Evolutionary conservation across 2,797 vertebrate genomes (phyloP), one percentile per base, ranked within the genome.

Genomic region (Zalophus californianus): DNA sequence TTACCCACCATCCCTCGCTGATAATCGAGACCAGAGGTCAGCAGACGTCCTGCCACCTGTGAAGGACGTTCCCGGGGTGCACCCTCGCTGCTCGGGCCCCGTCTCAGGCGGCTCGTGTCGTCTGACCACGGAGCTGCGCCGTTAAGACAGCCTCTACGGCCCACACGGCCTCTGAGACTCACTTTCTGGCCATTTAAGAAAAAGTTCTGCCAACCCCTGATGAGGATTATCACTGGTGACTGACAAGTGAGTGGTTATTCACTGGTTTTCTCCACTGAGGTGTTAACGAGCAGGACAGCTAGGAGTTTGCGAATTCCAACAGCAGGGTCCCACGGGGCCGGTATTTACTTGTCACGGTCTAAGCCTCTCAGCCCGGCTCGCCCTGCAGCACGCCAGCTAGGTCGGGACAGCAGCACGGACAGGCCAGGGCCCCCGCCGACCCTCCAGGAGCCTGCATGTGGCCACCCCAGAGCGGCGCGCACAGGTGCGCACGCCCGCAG

Each of bases 31-130:
- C 13, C 62, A 38, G 77, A 16, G 68, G 52, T 9, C 66, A n/a
- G 82, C 29, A 16, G 18, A 12, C 5, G 8, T 13, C 27, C 25
- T 13, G 44, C 48, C 8, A 25, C 54, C 6, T 32, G n/a, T 15
- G 44, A 73, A 73, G 8, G 16, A n/a, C 27, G 32, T 20, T 48
- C 58, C 68, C 6, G 10, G 9, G 4, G 79, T n/a, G 68, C 64
- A n/a, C 6, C 9, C 13, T 35, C 3, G 3, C 20, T 11, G 44
- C 23, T 14, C 2, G 25, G 13, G 7, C 1, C 0, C 7, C 3
- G 23, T 7, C 11, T 54, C 12, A 0, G 1, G 73, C 12, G 73
- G 13, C 29, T 60, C 0, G 15, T 2, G 0, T 0, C 1, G 44
- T 21, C 2, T 4, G 6, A 12, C 38, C 7, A 15, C 60, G 13